Evolutionary conservation across 1,140 invertebrate species (phyloP).

Genomic region (Habropoda laboriosa): DNA sequence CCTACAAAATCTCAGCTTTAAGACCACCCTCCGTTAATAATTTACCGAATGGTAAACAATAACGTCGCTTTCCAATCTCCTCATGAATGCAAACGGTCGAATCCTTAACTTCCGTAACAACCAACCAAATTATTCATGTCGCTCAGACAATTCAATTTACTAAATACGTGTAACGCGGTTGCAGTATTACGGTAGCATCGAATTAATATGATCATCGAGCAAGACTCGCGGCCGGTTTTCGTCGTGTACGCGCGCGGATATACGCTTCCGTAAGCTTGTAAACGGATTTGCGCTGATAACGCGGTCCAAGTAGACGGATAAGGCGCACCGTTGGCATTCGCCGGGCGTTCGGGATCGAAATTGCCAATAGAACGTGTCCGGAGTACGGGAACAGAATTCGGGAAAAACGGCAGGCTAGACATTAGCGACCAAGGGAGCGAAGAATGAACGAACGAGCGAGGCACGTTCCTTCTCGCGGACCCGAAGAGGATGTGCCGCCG

Average conservation of each 20-base stretch:
- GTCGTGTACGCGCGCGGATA: slow-evolving; percentile 20
- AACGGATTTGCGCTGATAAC: slow-evolving; percentile 68
- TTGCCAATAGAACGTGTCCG: slow-evolving; percentile 65
- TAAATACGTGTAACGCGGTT: background rate
- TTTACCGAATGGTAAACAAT: background rate
- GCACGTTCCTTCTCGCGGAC: background rate
- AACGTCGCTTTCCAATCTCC: too few relatives aligned
- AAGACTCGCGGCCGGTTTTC: slow-evolving; percentile 1
- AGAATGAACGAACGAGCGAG: slow-evolving; percentile 16
- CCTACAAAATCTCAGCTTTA: too few relatives aligned
- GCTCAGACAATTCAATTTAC: background rate
- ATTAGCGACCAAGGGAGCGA: slow-evolving; percentile 39
- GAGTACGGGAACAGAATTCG: slow-evolving; percentile 56
- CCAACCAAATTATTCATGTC: background rate
- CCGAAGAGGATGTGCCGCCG: background rate
- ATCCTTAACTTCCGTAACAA: too few relatives aligned
- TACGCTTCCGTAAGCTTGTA: slow-evolving; percentile 59
- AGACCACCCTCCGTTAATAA: too few relatives aligned
- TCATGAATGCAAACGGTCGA: too few relatives aligned
- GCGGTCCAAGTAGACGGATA: slow-evolving; percentile 55
- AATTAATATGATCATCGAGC: slow-evolving; percentile 33
- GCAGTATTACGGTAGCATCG: background rate
- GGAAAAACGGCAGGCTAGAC: slow-evolving; percentile 53
- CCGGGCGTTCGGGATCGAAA: slow-evolving; percentile 58
- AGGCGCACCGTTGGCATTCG: slow-evolving; percentile 61